A percentile compares a stretch with the other conserved stretches of the same genome.
These are phyloP conservation scores for Lethenteron camtschaticum DNA, from an alignment of 2,113 vertebrate genomes.

Conservation along the genomic window DNA sequence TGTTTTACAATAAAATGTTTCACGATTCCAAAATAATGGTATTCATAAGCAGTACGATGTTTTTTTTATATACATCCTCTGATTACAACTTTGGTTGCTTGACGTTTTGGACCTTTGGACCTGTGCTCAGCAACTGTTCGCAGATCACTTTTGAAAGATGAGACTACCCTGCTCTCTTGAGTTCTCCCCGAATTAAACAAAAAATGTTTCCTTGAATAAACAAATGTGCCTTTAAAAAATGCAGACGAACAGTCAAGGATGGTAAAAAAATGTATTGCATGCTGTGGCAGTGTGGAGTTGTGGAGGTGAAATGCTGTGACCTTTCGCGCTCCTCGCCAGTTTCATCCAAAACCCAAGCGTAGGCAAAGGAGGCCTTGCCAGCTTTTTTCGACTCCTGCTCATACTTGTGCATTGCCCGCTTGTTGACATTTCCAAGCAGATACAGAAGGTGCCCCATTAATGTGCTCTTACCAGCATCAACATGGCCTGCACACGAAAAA, in stretches of 20 bases:
- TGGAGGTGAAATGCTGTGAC: slow-evolving; percentile 18
- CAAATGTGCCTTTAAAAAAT: no score
- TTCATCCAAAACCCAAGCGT: slow-evolving; percentile 95
- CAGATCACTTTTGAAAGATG: background rate
- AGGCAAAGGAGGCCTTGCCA: slow-evolving; percentile 89
- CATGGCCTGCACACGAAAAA: slow-evolving; percentile 45
- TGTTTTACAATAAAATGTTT: no score
- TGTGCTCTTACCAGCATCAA: slow-evolving; percentile 95
- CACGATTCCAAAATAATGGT: no score
- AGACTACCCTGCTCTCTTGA: background rate
- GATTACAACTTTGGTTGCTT: no score
- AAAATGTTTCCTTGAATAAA: no score
- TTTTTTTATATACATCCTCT: no score
- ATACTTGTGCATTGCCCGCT: slow-evolving; percentile 95
- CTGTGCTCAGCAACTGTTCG: background rate
- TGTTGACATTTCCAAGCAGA: slow-evolving; percentile 83
- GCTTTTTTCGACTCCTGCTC: slow-evolving; percentile 94
- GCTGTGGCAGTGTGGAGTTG: no score
- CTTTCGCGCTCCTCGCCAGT: slow-evolving; percentile 93
- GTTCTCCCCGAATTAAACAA: background rate
- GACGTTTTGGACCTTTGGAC: background rate
- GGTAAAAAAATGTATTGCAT: background rate
- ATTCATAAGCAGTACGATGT: no score
- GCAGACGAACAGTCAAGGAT: background rate
- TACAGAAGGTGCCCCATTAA: slow-evolving; percentile 93